A percentile compares a stretch with the other conserved stretches of the same genome.
phyloP scores from a whole-genome alignment of 2,113 vertebrate genomes.

The Aphyosemion australe region DNA sequence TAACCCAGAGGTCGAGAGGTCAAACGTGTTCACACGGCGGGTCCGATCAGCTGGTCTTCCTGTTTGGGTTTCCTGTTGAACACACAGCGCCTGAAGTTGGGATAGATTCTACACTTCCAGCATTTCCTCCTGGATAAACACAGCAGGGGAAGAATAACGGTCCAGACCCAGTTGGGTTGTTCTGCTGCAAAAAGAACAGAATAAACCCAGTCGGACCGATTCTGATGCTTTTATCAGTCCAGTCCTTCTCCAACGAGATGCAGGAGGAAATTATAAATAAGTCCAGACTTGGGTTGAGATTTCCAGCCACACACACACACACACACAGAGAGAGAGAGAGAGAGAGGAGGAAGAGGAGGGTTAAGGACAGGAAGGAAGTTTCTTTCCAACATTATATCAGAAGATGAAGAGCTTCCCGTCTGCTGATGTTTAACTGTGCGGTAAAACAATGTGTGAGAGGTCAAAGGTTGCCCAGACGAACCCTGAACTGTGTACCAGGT shows the following conservation, averaged over 20 bases:
- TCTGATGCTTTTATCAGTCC: too few relatives aligned
- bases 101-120: conserved; percentile 3
- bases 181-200: too few relatives aligned
- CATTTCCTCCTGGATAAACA: background rate
- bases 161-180: background rate
- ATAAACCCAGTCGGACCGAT: too few relatives aligned
- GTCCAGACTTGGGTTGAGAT: too few relatives aligned
- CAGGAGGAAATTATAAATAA: too few relatives aligned
- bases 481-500: too few relatives aligned
- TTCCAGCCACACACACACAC: too few relatives aligned
- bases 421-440: background rate
- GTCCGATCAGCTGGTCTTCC: background rate
- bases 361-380: background rate
- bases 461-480: background rate
- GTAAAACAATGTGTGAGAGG: background rate
- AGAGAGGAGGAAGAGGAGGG: too few relatives aligned
- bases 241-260: too few relatives aligned
- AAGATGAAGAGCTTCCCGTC: background rate
- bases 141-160: background rate
- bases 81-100: background rate
- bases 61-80: background rate
- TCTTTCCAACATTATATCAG: background rate
- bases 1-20: background rate
- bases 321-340: too few relatives aligned
- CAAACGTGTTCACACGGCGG: too few relatives aligned